Percentiles rank a stretch among this genome's conserved stretches.
Evolutionary conservation across 2,113 vertebrate genomes (phyloP).

Genomic region (Sturnus vulgaris): DNA sequence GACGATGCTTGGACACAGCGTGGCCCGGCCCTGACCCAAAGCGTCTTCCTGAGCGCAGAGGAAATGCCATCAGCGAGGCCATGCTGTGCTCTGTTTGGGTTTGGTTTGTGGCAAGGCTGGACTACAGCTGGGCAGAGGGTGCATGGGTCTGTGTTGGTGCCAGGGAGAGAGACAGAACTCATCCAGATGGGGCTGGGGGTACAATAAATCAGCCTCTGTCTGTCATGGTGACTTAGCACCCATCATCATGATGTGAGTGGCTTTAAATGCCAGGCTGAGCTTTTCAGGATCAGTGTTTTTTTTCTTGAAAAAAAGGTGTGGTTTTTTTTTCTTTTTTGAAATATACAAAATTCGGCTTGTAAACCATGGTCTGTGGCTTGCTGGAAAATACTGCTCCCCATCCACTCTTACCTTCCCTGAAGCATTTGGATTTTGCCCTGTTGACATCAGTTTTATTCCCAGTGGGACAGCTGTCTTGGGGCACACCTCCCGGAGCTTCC

Average conservation of each 20-base stretch:
- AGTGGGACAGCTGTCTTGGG: rapidly evolving
- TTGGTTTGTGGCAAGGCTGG: neutral
- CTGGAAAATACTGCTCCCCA: neutral
- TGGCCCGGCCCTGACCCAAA: neutral
- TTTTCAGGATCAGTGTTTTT: neutral
- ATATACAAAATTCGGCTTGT: neutral
- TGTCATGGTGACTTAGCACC: neutral
- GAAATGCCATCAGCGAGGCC: neutral
- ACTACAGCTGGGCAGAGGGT: neutral
- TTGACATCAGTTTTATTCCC: neutral
- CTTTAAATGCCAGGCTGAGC: neutral
- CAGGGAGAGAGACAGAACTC: neutral
- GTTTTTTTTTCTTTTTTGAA: neutral
- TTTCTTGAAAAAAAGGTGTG: neutral
- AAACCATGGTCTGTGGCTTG: neutral
- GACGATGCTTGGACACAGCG: rapidly evolving
- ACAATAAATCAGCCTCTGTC: neutral
- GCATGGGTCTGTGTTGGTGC: rapidly evolving
- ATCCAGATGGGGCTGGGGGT: rapidly evolving
- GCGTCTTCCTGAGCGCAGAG: rapidly evolving
- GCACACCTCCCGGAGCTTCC: neutral
- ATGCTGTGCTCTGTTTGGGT: neutral
- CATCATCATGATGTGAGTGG: rapidly evolving
- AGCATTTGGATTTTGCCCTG: neutral
- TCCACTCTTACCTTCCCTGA: neutral